Percentiles rank a stretch among this genome's conserved stretches.
phyloP scores from a whole-genome alignment of 2,797 vertebrate genomes.

The Hemibagrus guttatus region DNA sequence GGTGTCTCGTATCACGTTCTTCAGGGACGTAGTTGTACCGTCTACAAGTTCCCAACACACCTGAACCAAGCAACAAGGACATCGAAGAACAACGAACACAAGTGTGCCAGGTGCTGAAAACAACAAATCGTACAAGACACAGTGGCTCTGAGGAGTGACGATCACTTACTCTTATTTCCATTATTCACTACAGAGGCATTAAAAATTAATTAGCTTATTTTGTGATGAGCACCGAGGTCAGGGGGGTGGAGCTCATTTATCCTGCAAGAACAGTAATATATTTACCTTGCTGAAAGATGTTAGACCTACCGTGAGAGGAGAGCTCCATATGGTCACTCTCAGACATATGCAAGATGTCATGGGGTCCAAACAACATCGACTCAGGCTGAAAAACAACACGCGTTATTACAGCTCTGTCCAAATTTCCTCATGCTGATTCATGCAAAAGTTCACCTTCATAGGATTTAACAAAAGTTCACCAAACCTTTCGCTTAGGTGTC shows the following conservation, averaged over 20 bases:
- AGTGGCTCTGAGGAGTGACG: neutral
- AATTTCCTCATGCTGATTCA: neutral
- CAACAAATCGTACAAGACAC: neutral
- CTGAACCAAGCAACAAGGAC: neutral
- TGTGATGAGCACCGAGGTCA: neutral
- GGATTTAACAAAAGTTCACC: conserved; percentile 8
- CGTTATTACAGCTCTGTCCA: neutral
- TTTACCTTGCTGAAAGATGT: neutral
- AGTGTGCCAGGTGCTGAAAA: neutral
- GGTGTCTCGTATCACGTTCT: neutral
- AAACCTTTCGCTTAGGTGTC: conserved; percentile 81
- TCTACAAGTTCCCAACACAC: neutral
- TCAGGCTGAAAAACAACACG: conserved; percentile 69
- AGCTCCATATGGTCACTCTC: conserved; percentile 60
- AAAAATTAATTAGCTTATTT: neutral
- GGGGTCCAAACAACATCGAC: conserved; percentile 87
- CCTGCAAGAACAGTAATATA: neutral
- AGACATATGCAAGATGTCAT: conserved; percentile 82
- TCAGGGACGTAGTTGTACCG: neutral
- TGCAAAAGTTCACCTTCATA: neutral
- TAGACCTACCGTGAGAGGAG: conserved; percentile 71
- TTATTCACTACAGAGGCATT: neutral
- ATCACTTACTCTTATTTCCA: neutral
- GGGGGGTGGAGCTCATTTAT: neutral
- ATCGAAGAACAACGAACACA: neutral